Conservation (phyloP, 1,140 invertebrate species). For the Tetramorium parvispinum region DNA sequence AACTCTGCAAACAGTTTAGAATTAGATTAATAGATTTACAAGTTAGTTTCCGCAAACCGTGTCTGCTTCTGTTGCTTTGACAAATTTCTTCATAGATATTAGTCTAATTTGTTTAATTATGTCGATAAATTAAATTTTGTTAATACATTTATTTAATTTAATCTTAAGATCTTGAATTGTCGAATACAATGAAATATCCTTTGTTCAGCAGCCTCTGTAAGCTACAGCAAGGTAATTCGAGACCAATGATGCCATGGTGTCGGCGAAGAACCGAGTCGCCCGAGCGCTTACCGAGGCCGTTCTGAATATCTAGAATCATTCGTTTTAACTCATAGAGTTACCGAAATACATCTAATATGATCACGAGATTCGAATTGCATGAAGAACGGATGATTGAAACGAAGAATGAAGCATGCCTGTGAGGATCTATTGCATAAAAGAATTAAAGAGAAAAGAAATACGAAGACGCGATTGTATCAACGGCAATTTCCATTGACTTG, state of each 20-base stretch:
- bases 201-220: conserved; percentile 42
- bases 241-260: conserved; percentile 46
- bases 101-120: conserved; percentile 1
- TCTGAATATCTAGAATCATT: conserved; percentile 40
- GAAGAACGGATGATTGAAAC: conserved; percentile 1
- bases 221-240: conserved; percentile 64
- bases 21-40: neutral
- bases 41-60: neutral
- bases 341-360: conserved; percentile 20
- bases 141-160: neutral
- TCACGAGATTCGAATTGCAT: neutral
- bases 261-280: conserved; percentile 30
- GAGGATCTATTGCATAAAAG: neutral
- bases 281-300: conserved; percentile 40
- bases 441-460: neutral
- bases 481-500: neutral
- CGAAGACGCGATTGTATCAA: neutral
- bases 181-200: conserved; percentile 7
- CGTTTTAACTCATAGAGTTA: conserved; percentile 44
- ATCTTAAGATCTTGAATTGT: neutral
- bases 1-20: neutral
- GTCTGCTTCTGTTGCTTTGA: neutral
- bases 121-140: neutral
- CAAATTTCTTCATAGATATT: neutral
- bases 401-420: conserved; percentile 4